Conservation (phyloP, 2,888 invertebrate genomes). For the Plusia festucae region DNA sequence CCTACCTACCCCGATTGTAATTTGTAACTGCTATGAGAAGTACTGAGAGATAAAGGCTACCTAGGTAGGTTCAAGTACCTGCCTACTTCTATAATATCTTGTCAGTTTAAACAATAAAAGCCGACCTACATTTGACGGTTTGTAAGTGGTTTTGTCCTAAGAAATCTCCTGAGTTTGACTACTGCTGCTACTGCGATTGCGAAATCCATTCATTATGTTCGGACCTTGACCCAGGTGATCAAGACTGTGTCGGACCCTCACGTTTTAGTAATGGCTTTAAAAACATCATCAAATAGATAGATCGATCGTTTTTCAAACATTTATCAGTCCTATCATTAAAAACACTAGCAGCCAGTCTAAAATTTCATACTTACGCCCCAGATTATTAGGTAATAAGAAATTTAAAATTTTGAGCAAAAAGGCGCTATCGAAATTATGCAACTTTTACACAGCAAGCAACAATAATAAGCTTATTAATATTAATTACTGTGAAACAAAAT, state of each 20-base stretch:
- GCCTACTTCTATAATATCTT: neutral
- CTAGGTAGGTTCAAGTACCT: neutral
- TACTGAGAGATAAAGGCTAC: neutral
- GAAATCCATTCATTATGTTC: neutral
- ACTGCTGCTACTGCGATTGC: neutral
- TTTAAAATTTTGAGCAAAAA: neutral
- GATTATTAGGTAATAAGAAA: no score
- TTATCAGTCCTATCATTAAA: neutral
- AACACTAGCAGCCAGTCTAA: no score
- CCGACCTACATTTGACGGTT: slow-evolving; percentile 1
- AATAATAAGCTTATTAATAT: neutral
- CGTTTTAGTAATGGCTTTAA: neutral
- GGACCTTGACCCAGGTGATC: neutral
- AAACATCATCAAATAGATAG: neutral
- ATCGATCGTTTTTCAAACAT: neutral
- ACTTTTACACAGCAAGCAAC: neutral
- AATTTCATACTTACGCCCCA: no score
- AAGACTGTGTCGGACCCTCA: neutral
- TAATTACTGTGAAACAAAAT: neutral
- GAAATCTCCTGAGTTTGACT: neutral
- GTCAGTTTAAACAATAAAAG: neutral
- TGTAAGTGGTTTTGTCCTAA: neutral
- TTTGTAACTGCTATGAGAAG: neutral
- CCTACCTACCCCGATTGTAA: neutral
- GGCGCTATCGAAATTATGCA: neutral